Evolutionary conservation across 1,140 invertebrate species (phyloP).

Genomic region (Cotesia typhae): DNA sequence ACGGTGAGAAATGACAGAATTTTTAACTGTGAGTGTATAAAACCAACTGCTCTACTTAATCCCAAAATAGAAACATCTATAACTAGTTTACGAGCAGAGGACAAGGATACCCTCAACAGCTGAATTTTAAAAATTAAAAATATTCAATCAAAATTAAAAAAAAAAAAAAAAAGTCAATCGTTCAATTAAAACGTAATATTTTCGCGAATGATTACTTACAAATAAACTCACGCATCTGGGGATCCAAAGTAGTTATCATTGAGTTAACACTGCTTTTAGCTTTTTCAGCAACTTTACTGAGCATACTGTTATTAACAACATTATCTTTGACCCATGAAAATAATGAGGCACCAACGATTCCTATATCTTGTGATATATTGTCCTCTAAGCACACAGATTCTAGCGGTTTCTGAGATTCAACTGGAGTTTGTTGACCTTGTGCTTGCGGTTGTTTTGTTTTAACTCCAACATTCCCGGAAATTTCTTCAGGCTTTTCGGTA

Average conservation of each 20-base stretch:
- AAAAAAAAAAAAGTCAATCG: neutral
- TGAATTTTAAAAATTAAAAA: neutral
- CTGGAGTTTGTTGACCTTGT: constrained; percentile 25
- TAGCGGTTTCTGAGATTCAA: constrained; percentile 31
- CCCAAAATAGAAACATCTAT: too few species aligned
- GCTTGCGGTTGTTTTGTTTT: constrained; percentile 36
- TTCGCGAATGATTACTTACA: constrained; percentile 69
- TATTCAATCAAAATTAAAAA: neutral
- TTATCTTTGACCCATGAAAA: constrained; percentile 67
- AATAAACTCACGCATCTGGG: constrained; percentile 89
- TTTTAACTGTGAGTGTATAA: neutral
- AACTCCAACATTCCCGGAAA: constrained; percentile 27
- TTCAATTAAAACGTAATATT: neutral
- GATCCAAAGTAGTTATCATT: constrained; percentile 88
- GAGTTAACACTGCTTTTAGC: constrained; percentile 85
- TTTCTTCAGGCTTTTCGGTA: constrained; percentile 36
- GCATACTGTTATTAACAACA: constrained; percentile 61
- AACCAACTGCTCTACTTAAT: too few species aligned
- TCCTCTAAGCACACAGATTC: constrained; percentile 41
- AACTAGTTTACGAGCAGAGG: too few species aligned
- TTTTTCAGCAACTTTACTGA: constrained; percentile 78
- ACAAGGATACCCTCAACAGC: too few species aligned
- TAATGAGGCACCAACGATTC: constrained; percentile 51
- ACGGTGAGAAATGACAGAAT: constrained; percentile 4
- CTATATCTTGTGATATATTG: constrained; percentile 43